These are phyloP conservation scores for Pseudoatta argentina DNA, from an alignment of 1,140 invertebrate species.

Conservation along the genomic window DNA sequence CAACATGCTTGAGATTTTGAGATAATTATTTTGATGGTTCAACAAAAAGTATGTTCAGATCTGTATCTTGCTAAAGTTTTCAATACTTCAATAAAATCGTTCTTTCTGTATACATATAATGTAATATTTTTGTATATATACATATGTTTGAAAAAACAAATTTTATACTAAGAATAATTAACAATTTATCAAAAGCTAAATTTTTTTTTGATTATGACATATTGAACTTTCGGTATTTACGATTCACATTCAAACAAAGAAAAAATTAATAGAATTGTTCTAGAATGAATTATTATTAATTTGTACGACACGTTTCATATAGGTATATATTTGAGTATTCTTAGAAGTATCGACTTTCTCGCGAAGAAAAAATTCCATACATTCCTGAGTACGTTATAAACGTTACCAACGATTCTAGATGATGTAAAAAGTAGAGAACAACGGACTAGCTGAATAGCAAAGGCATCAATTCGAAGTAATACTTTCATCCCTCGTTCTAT, in stretches of 20 bases:
- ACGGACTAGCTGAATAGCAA: background rate
- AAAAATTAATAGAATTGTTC: background rate
- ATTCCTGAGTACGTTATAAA: conserved; percentile 34
- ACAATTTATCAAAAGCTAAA: background rate
- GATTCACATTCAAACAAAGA: background rate
- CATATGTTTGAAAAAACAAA: background rate
- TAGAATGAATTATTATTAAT: conserved; percentile 30
- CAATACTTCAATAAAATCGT: too few relatives aligned
- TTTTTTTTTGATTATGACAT: background rate
- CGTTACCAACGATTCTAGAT: background rate
- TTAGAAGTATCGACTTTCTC: conserved; percentile 28
- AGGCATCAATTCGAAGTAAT: background rate
- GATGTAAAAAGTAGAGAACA: background rate
- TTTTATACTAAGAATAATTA: background rate
- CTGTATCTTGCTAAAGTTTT: too few relatives aligned
- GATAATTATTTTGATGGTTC: too few relatives aligned
- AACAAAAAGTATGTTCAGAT: too few relatives aligned
- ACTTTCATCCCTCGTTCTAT: background rate
- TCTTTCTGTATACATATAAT: too few relatives aligned
- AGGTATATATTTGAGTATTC: conserved; percentile 26
- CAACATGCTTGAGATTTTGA: too few relatives aligned
- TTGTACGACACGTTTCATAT: background rate
- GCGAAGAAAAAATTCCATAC: conserved; percentile 50
- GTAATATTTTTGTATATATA: too few relatives aligned
- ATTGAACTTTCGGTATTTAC: background rate